Evolutionary conservation across 2,888 invertebrate species (phyloP).

Genomic region (Drosophila mayaguana): DNA sequence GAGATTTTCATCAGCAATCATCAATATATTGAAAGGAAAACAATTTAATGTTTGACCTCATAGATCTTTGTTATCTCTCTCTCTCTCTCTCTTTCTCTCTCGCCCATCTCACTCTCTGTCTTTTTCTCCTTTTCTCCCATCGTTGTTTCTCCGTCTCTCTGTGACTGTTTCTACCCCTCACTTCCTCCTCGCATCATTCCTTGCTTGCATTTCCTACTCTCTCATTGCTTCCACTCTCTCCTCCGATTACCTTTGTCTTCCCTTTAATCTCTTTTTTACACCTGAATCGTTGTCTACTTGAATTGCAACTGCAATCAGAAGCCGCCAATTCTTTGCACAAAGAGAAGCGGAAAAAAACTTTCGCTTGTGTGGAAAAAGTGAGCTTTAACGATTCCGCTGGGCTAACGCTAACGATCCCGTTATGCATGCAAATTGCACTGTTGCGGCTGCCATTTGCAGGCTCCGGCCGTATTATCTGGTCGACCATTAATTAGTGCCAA

Average conservation of each 20-base stretch:
- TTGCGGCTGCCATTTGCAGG: constrained; percentile 19
- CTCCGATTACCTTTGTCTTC: neutral
- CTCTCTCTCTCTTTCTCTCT: too few relatives aligned
- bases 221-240: neutral
- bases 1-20: too few relatives aligned
- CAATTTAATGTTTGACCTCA: too few relatives aligned
- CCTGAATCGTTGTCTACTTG: neutral
- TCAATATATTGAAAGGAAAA: too few relatives aligned
- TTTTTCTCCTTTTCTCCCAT: neutral
- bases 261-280: neutral
- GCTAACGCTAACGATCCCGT: constrained; percentile 13
- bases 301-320: neutral
- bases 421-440: constrained; percentile 11
- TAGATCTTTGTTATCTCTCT: too few relatives aligned
- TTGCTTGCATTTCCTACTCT: neutral
- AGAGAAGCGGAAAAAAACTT: neutral
- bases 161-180: neutral
- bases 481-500: constrained; percentile 32
- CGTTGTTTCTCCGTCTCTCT: too few relatives aligned
- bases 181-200: neutral
- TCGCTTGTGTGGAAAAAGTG: constrained; percentile 1
- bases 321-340: neutral
- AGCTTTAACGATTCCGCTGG: neutral
- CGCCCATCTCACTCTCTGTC: too few relatives aligned
- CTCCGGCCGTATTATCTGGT: constrained; percentile 18